Percentiles rank a stretch among this genome's conserved stretches.
phyloP scores from a whole-genome alignment of 92 coral and sea anemone genomes.

The Scolanthus callimorphus region DNA sequence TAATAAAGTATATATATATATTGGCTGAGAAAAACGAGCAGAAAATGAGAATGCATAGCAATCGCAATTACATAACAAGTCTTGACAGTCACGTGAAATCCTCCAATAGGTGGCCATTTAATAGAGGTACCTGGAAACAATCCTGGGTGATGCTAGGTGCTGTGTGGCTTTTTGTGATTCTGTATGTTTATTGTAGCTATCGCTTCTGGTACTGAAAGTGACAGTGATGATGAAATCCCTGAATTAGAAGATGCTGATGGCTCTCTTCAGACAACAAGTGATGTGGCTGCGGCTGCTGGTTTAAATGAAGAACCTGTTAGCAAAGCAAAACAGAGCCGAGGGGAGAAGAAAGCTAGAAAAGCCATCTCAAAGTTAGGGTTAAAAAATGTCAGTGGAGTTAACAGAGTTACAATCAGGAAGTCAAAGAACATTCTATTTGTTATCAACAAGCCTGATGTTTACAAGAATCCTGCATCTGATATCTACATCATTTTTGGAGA shows the following conservation, averaged over 20 bases:
- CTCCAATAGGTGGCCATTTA: too few relatives aligned
- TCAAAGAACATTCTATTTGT: constrained; percentile 97
- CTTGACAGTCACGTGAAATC: too few relatives aligned
- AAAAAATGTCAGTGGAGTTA: constrained; percentile 76
- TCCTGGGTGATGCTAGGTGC: too few relatives aligned
- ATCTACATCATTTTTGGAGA: constrained; percentile 95
- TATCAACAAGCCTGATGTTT: constrained; percentile 89
- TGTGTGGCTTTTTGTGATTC: too few relatives aligned
- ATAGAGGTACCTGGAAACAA: too few relatives aligned
- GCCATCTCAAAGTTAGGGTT: constrained; percentile 87
- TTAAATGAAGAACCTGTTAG: constrained; percentile 84
- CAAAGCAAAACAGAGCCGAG: constrained; percentile 91
- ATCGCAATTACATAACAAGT: too few relatives aligned
- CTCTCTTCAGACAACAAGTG: constrained; percentile 60
- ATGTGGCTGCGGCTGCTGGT: constrained; percentile 97
- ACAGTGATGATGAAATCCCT: constrained; percentile 96
- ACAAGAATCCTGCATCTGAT: constrained; percentile 87
- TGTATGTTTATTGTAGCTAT: constrained; percentile 37
- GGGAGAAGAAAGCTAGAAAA: constrained; percentile 96
- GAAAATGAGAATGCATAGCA: too few relatives aligned
- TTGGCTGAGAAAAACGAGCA: too few relatives aligned
- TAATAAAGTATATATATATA: too few relatives aligned
- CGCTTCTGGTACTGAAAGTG: constrained; percentile 98
- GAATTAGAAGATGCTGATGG: constrained; percentile 83
- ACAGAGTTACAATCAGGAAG: constrained; percentile 87